Conservation (phyloP, 2,888 invertebrate species). For the Synanthedon andrenaeformis region DNA sequence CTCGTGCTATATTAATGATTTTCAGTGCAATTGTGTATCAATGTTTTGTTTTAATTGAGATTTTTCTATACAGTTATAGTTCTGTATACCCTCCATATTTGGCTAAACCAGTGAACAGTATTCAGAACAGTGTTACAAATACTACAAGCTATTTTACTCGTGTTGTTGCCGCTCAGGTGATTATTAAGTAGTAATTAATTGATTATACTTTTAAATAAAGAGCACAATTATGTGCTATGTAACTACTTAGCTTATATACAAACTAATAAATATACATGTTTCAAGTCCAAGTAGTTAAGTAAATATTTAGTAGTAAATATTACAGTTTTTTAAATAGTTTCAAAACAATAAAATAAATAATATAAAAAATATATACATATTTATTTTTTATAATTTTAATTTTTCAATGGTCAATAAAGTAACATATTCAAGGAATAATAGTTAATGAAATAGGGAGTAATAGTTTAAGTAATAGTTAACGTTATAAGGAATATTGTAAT, state of each 20-base stretch:
- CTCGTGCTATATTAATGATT: slow-evolving; percentile 39
- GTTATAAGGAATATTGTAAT: too few relatives aligned
- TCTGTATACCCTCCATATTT: slow-evolving; percentile 47
- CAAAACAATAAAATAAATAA: not conserved
- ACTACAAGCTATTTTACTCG: not conserved
- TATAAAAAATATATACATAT: too few relatives aligned
- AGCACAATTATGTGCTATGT: too few relatives aligned
- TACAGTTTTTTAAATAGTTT: not conserved
- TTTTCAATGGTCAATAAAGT: not conserved
- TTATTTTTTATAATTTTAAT: too few relatives aligned
- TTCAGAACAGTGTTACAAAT: not conserved
- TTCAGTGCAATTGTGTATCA: slow-evolving; percentile 49
- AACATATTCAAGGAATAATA: too few relatives aligned
- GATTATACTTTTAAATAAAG: too few relatives aligned
- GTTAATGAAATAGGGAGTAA: too few relatives aligned
- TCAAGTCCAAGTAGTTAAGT: not conserved
- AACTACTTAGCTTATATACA: too few relatives aligned
- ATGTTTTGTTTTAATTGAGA: slow-evolving; percentile 46
- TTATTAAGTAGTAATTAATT: too few relatives aligned
- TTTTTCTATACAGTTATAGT: slow-evolving; percentile 47
- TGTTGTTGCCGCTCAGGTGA: not conserved
- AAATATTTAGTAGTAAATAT: not conserved
- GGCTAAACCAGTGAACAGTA: slow-evolving; percentile 19
- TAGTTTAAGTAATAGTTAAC: too few relatives aligned
- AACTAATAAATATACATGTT: too few relatives aligned